Base-by-base conservation (phyloP, 2,888 invertebrate species). In the Oscheius sp. region DNA sequence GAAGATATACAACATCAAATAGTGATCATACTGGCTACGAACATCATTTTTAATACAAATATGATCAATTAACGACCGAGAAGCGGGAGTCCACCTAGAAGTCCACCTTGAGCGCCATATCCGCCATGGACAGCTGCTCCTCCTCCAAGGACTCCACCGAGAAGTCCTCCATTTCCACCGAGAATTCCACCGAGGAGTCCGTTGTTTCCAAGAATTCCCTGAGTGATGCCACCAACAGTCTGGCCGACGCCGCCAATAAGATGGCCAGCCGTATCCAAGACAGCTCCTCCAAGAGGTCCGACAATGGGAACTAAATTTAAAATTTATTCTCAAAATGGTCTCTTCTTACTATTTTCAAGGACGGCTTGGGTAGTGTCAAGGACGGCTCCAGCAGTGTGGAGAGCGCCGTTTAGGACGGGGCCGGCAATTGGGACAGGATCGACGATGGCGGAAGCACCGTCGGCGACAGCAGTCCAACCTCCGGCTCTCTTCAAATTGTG, bases 241-340 rank as follows among this genome's bases (percentile, higher is more conserved):
- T 55, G 55, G 16, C 55, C 55, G 23, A 25, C 25, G 2, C 55
- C 55, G 5, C 55, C 55, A 23, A 55, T 16, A 5, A 55, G 55
- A 55, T 2, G 5, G 3, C 55, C 55, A 23, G 55, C 55, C 2
- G 55, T 55, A 25, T 55, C 55, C 3, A 55, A 23, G 13, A 55
- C 55, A 7, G 55, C 55, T 23, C 55, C 55, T 55, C 55, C 55
- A 13, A 55, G 55, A 6, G 55, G 55, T 25, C 55, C 55, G 25
- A 55, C 55, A 55, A 55, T 55, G 3, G 55, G 55, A 23, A 55
- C 55, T 55, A 18, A 49, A 18, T n/a, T 5, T 5, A 7, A 7
- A 5, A 2, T 49, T 13, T 5, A 7, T 49, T 49, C 18, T 49
- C n/a, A 13, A 13, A 13, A 13, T n/a, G 13, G 35, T 6, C 3